Evolutionary conservation across 2,113 vertebrate genomes (phyloP), one percentile per base, ranked within the genome.

Genomic region (Trogon melanurus): DNA sequence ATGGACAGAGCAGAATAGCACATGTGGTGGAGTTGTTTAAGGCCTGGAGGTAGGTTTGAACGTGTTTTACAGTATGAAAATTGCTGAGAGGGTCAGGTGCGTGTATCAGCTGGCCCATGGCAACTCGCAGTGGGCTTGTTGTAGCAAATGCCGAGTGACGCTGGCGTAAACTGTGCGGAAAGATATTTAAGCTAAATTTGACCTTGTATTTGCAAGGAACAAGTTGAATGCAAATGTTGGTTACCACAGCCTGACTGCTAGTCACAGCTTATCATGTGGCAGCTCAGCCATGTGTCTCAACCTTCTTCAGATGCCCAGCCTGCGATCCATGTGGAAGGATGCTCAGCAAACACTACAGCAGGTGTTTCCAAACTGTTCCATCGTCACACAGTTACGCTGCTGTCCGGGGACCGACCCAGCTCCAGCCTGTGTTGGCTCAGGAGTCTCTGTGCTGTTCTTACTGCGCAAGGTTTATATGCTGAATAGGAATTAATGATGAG

Each of bases 291-390:
- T 32, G 51, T 36, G 38, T 56, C 34, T 72, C 48, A 66, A 14
- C 20, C 50, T 54, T 27, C 57, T 51, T 26, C 56, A 50, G 2
- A 23, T 45, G 85, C 13, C 75, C 93, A 72, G 56, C 73, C 57
- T 36, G 1, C n/a, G 41, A 4, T 6, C 30, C 6, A 0, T 4
- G 23, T 57, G 50, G 66, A 41, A 58, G 1, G 70, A 14, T n/a
- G 56, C 72, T 93, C 71, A 78, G 91, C 44, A 38, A 38, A 23
- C 72, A 6, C 27, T n/a, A 25, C 15, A 23, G 67, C 3, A 1
- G 16, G 6, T 21, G 20, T 6, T 88, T 71, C 64, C 93, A 61
- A 82, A 21, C 27, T 65, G 41, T 20, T 73, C 1, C 0, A 17
- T 36, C 10, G 1, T 45, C 44, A 4, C n/a, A 73, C 87, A 62